Conservation (phyloP, 2,113 vertebrate species). For the Scytalopus superciliaris region DNA sequence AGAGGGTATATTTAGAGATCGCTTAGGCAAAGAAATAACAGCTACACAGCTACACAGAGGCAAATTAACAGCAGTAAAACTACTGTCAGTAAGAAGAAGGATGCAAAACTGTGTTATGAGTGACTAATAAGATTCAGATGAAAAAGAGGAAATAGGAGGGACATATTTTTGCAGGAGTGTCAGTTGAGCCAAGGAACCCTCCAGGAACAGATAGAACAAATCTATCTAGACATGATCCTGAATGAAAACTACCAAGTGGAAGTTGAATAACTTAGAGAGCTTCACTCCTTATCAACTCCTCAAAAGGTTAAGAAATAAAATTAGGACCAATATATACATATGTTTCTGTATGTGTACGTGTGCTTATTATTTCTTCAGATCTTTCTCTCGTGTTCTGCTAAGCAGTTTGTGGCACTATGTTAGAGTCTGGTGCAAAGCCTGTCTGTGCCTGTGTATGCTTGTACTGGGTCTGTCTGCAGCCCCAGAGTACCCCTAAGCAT, state of each 20-base stretch:
- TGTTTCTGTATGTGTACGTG: fast-evolving
- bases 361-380: background rate
- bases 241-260: background rate
- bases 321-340: background rate
- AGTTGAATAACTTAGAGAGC: background rate
- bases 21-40: background rate
- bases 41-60: background rate
- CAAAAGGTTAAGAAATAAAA: background rate
- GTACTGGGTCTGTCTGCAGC: too few relatives aligned
- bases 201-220: background rate
- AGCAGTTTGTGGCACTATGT: background rate
- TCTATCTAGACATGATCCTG: background rate
- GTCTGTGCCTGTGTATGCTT: background rate
- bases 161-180: background rate
- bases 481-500: background rate
- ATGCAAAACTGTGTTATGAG: background rate
- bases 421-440: background rate
- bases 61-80: background rate
- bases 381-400: background rate
- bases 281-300: background rate
- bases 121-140: background rate
- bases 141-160: background rate
- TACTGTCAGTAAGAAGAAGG: background rate
- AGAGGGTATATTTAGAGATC: background rate
- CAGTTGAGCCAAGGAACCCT: background rate